Evolutionary conservation across 2,797 vertebrate species (phyloP).

Genomic region (Scarus forsteni): DNA sequence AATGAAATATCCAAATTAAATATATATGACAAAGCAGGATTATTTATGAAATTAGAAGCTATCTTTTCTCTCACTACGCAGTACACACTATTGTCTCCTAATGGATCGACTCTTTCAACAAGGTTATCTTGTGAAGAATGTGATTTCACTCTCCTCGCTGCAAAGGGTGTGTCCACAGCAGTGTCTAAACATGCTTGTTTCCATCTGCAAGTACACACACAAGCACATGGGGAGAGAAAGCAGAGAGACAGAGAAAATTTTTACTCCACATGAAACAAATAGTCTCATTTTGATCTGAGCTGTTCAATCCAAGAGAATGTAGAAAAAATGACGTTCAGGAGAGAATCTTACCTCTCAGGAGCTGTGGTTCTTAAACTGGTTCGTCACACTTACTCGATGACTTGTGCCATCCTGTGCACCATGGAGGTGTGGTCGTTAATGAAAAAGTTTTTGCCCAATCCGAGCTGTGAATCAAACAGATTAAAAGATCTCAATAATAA

Average conservation of each 20-base stretch:
- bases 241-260: neutral
- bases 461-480: slow-evolving; percentile 64
- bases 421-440: slow-evolving; percentile 69
- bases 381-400: slow-evolving; percentile 45
- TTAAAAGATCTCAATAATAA: slow-evolving; percentile 12
- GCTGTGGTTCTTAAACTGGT: neutral
- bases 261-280: neutral
- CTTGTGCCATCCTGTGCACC: slow-evolving; percentile 32
- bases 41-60: slow-evolving; percentile 34
- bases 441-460: slow-evolving; percentile 69
- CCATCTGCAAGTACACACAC: slow-evolving; percentile 57
- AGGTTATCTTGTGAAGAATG: slow-evolving; percentile 19
- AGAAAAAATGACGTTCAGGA: slow-evolving; percentile 4
- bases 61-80: slow-evolving; percentile 27
- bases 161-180: slow-evolving; percentile 55
- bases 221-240: slow-evolving; percentile 7
- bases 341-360: slow-evolving; percentile 29
- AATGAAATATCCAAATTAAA: slow-evolving; percentile 52
- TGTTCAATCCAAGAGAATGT: neutral
- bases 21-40: slow-evolving; percentile 36
- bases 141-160: slow-evolving; percentile 13
- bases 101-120: slow-evolving; percentile 33
- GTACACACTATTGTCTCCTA: slow-evolving; percentile 28
- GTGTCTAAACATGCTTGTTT: slow-evolving; percentile 61
- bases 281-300: neutral